A percentile compares a stretch with the other conserved stretches of the same genome.
These are phyloP conservation scores for Tipula vernalis DNA, from an alignment of 2,888 invertebrate species.

Conservation along the genomic window DNA sequence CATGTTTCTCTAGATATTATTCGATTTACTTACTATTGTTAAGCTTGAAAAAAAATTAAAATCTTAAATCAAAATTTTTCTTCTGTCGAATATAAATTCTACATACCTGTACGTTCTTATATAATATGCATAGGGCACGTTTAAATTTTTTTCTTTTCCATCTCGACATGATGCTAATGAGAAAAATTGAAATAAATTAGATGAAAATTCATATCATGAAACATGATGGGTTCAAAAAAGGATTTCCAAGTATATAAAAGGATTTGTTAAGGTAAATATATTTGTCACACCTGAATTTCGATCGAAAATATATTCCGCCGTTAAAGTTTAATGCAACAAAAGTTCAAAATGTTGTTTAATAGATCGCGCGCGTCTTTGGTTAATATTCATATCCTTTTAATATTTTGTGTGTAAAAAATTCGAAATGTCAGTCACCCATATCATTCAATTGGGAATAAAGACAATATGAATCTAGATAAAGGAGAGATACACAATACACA, in stretches of 20 bases:
- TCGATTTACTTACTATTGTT: not conserved
- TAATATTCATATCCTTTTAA: not conserved
- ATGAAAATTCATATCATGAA: not conserved
- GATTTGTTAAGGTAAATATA: not conserved
- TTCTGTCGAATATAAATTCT: not conserved
- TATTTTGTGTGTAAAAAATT: not conserved
- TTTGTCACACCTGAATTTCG: not conserved
- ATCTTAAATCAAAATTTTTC: not conserved
- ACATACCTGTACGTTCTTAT: not conserved
- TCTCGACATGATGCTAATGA: constrained; percentile 4
- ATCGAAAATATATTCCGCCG: not conserved
- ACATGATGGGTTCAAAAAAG: not conserved
- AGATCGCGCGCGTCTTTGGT: not conserved
- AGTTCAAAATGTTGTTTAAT: not conserved
- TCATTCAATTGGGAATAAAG: not conserved
- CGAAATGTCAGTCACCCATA: not conserved
- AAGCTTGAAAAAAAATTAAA: not conserved
- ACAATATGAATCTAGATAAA: not conserved
- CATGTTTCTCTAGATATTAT: not conserved
- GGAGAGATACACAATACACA: not conserved
- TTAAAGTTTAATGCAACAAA: not conserved
- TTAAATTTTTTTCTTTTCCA: not conserved
- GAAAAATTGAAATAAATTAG: not conserved
- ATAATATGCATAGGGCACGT: not conserved
- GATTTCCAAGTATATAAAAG: not conserved